A percentile compares a stretch with the other conserved stretches of the same genome.
These are phyloP conservation scores for Thalassophryne amazonica DNA, from an alignment of 2,797 vertebrate genomes.

Conservation along the genomic window DNA sequence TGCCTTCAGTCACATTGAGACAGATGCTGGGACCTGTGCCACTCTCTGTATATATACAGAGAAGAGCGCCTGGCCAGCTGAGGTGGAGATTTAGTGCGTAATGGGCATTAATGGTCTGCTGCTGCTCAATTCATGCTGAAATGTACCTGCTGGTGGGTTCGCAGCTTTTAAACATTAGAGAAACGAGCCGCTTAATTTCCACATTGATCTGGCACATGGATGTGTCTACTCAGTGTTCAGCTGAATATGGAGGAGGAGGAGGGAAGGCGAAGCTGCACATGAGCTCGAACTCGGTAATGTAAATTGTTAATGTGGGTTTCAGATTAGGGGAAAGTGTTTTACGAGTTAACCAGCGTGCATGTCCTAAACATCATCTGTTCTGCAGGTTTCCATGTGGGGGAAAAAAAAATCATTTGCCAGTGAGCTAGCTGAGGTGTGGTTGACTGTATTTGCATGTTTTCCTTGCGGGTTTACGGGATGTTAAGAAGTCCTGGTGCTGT, in stretches of 20 bases:
- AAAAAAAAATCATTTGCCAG: conserved; percentile 62
- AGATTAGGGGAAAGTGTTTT: conserved; percentile 54
- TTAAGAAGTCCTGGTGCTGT: conserved; percentile 59
- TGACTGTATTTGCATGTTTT: conserved; percentile 66
- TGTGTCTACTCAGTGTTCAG: conserved; percentile 40
- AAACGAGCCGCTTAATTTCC: conserved; percentile 56
- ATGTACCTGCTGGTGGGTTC: conserved; percentile 59
- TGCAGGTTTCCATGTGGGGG: conserved; percentile 51
- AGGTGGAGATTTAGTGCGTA: conserved; percentile 49
- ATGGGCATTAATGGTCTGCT: conserved; percentile 55
- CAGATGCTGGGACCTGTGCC: conserved; percentile 70
- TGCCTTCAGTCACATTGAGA: conserved; percentile 56
- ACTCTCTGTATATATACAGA: conserved; percentile 43
- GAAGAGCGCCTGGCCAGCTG: conserved; percentile 41
- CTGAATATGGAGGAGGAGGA: conserved; percentile 15
- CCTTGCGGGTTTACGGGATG: conserved; percentile 58
- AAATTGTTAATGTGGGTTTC: conserved; percentile 67
- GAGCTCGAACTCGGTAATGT: conserved; percentile 40
- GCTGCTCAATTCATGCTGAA: conserved; percentile 43
- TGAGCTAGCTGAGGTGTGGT: conserved; percentile 64
- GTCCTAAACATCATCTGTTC: conserved; percentile 62
- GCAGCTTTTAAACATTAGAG: conserved; percentile 58
- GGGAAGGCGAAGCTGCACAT: conserved; percentile 19
- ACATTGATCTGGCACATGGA: conserved; percentile 61
- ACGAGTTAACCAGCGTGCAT: conserved; percentile 53